phyloP scores from a whole-genome alignment of 2,888 invertebrate species.

The Apamea crenata region DNA sequence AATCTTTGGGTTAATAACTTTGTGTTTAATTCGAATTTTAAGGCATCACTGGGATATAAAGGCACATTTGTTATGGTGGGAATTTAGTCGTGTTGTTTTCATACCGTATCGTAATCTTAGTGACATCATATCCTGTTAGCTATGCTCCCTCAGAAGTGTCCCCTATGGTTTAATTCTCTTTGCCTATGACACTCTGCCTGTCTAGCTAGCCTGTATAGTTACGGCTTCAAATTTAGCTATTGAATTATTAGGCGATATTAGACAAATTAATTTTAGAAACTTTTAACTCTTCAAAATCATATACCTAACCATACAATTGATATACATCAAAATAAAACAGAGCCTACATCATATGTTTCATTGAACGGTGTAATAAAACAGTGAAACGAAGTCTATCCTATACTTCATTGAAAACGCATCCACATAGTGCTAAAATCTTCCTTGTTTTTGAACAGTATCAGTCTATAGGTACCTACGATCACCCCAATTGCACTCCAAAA shows the following conservation, averaged over 20 bases:
- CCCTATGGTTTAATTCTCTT: no score
- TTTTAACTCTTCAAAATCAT: neutral
- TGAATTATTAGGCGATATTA: neutral
- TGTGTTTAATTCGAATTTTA: slow-evolving; percentile 58
- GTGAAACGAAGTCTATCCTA: no score
- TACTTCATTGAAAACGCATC: neutral
- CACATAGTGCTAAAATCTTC: neutral
- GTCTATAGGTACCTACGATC: neutral
- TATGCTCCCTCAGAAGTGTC: neutral
- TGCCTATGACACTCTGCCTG: neutral
- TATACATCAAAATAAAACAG: neutral
- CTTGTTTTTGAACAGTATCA: neutral
- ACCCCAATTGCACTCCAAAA: neutral
- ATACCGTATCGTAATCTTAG: slow-evolving; percentile 14
- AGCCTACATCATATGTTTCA: neutral
- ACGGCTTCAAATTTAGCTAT: neutral
- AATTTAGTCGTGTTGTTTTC: slow-evolving; percentile 27
- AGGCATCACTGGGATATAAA: slow-evolving; percentile 42
- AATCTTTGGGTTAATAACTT: slow-evolving; percentile 71
- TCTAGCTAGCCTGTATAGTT: neutral
- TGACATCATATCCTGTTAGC: slow-evolving; percentile 21
- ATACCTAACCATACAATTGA: neutral
- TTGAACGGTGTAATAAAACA: neutral
- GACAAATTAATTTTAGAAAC: no score
- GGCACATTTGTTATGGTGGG: slow-evolving; percentile 29